Percentiles rank a stretch among this genome's conserved stretches.
These are phyloP conservation scores for Trichechus manatus DNA, from an alignment of 2,113 vertebrate genomes.

Conservation along the genomic window DNA sequence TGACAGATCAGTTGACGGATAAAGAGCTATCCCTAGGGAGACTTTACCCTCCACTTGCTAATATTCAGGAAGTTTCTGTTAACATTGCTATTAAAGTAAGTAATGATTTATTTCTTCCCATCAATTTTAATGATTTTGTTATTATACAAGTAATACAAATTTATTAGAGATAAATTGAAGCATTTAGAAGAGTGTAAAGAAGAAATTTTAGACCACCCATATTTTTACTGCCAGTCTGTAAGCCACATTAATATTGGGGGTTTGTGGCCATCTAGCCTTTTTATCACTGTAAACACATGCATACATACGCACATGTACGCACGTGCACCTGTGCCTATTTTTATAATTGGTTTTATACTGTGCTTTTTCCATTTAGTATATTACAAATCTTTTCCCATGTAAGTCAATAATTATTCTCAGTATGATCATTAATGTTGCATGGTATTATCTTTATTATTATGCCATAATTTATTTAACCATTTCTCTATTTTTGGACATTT, in stretches of 20 bases:
- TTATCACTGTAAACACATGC: not conserved
- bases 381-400: not conserved
- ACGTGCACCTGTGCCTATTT: not conserved
- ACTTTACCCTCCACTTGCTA: constrained; percentile 95
- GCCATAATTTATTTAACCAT: constrained; percentile 3
- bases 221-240: constrained; percentile 18
- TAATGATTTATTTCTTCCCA: constrained; percentile 24
- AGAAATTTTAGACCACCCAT: not conserved
- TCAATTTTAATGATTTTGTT: constrained; percentile 47
- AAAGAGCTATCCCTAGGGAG: constrained; percentile 93
- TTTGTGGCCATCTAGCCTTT: not conserved
- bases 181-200: not conserved
- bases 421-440: not conserved
- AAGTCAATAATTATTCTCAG: not conserved
- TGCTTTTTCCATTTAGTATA: not conserved
- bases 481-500: constrained; percentile 25
- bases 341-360: not conserved
- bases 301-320: not conserved
- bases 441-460: not conserved
- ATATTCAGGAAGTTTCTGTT: constrained; percentile 98
- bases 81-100: constrained; percentile 95
- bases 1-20: constrained; percentile 93
- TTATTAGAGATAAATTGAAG: constrained; percentile 4
- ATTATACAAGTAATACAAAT: not conserved
- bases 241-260: not conserved